Evolutionary conservation across 2,797 vertebrate genomes (phyloP).

Genomic region (Astyanax mexicanus): DNA sequence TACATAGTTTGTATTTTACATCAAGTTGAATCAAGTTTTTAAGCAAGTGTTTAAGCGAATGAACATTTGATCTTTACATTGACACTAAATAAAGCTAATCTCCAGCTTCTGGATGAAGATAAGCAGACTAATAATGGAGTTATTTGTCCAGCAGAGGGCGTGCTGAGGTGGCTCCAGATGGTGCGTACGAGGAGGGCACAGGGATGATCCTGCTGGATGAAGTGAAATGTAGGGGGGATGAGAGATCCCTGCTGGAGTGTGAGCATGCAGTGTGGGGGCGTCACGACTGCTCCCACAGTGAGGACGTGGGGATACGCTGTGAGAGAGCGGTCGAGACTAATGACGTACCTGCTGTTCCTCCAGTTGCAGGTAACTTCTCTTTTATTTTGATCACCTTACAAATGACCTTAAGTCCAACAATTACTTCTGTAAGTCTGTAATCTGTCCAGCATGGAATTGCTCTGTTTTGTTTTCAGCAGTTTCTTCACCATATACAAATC

Average conservation of each 20-base stretch:
- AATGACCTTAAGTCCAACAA: background rate
- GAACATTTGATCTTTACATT: background rate
- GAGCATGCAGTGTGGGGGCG: constrained; percentile 82
- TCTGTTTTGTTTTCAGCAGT: too few relatives aligned
- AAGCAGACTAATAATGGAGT: background rate
- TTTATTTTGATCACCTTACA: background rate
- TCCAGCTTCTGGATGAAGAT: background rate
- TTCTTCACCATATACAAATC: too few relatives aligned
- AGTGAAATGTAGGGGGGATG: constrained; percentile 84
- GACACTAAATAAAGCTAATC: background rate
- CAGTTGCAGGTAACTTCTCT: constrained; percentile 56
- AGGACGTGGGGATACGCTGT: constrained; percentile 87
- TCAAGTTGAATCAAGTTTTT: too few relatives aligned
- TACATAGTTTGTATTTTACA: background rate
- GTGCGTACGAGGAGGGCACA: constrained; percentile 76
- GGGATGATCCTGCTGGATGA: constrained; percentile 89
- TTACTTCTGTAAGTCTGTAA: background rate
- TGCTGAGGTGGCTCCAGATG: constrained; percentile 62
- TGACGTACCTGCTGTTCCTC: constrained; percentile 53
- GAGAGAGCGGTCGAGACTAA: constrained; percentile 68
- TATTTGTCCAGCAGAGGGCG: constrained; percentile 65
- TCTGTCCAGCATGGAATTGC: too few relatives aligned
- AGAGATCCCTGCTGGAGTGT: constrained; percentile 83
- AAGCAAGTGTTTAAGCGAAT: too few relatives aligned
- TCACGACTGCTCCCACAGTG: constrained; percentile 91